Conservation (phyloP, 30 jellyfish, hydroid and myxozoan genomes). For the Cassiopea xamachana region DNA sequence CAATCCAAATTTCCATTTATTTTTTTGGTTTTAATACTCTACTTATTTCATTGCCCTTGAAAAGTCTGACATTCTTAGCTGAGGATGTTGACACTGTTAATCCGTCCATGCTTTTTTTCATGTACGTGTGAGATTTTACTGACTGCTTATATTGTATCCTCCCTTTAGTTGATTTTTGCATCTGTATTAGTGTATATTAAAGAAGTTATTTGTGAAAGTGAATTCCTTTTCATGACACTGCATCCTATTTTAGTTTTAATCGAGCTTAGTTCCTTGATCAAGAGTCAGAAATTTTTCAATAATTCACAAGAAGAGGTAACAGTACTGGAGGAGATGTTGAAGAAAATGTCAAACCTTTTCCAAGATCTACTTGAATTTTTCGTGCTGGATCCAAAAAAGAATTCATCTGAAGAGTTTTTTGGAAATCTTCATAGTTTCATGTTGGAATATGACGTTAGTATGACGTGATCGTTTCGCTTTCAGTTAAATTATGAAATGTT, state of each 20-base stretch:
- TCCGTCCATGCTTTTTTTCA: no score
- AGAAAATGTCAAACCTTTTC: slow-evolving; percentile 81
- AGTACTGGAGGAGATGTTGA: slow-evolving; percentile 87
- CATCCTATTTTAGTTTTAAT: not conserved
- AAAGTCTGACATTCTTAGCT: no score
- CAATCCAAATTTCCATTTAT: no score
- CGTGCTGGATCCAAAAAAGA: slow-evolving; percentile 86
- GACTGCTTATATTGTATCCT: no score
- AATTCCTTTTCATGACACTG: no score
- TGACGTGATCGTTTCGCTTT: not conserved
- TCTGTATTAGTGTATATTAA: no score
- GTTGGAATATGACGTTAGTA: slow-evolving; percentile 79
- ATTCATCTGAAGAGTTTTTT: slow-evolving; percentile 82
- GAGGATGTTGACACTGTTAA: no score
- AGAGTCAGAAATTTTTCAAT: slow-evolving; percentile 76
- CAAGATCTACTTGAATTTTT: slow-evolving; percentile 81
- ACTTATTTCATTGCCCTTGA: no score
- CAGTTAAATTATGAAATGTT: not conserved
- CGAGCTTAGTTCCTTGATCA: slow-evolving; percentile 50
- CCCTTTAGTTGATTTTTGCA: no score
- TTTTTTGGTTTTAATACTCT: no score
- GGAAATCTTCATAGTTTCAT: slow-evolving; percentile 74
- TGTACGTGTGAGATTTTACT: no score
- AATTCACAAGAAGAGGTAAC: slow-evolving; percentile 73
- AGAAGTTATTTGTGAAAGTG: no score